Percentiles rank a stretch among this genome's conserved stretches.
Conservation (phyloP, 1,140 invertebrate genomes). For the Neuroterus valhalla region DNA sequence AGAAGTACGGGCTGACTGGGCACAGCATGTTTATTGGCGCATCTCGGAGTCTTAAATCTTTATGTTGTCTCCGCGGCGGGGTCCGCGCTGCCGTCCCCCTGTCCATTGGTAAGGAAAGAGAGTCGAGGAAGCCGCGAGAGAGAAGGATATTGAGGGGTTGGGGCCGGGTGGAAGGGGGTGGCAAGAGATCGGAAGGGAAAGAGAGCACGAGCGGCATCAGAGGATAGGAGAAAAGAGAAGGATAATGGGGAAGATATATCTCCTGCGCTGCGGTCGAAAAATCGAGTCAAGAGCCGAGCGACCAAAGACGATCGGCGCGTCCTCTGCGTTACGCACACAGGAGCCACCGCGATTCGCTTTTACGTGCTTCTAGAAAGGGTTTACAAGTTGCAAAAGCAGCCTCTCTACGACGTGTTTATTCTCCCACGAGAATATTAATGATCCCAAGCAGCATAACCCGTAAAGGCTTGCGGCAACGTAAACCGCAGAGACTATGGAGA, state of each 20-base stretch:
- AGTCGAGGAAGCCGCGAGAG: constrained; percentile 39
- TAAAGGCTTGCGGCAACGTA: constrained; percentile 24
- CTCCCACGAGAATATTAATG: constrained; percentile 53
- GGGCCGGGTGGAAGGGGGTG: background rate
- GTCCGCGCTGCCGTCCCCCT: constrained; percentile 59
- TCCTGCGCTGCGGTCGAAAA: constrained; percentile 63
- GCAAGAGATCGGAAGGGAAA: constrained; percentile 42
- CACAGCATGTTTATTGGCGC: constrained; percentile 75
- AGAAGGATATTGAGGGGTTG: constrained; percentile 20
- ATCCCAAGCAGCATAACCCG: constrained; percentile 44
- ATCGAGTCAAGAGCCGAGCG: constrained; percentile 65
- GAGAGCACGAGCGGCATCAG: constrained; percentile 44
- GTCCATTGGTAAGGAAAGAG: constrained; percentile 43
- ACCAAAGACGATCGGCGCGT: constrained; percentile 48
- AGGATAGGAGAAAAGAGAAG: constrained; percentile 50
- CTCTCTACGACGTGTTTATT: constrained; percentile 52
- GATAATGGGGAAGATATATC: constrained; percentile 59
- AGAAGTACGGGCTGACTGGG: constrained; percentile 62
- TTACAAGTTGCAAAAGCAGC: constrained; percentile 46
- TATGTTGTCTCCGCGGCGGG: constrained; percentile 73
- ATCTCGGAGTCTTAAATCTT: constrained; percentile 75
- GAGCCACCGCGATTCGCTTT: constrained; percentile 58
- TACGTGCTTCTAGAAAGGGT: constrained; percentile 45
- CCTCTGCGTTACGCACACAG: constrained; percentile 72
- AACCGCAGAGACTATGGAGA: constrained; percentile 41